Conservation (phyloP, 1,140 invertebrate species). For the Stegodyphus mimosarum region DNA sequence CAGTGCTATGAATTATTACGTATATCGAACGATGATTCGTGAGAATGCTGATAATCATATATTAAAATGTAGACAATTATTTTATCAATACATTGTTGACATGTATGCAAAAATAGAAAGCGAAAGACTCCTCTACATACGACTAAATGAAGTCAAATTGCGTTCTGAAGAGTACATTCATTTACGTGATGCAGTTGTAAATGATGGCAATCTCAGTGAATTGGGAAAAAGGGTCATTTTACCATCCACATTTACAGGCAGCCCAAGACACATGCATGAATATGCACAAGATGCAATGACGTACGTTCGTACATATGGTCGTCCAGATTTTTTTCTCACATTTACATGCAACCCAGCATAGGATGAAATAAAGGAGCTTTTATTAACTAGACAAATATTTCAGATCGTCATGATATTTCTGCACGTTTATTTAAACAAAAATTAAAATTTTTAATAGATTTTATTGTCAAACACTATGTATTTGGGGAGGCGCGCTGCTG, state of each 20-base stretch:
- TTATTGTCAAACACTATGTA: slow-evolving; percentile 58
- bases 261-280: slow-evolving; percentile 53
- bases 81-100: slow-evolving; percentile 5
- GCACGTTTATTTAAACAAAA: slow-evolving; percentile 33
- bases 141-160: slow-evolving; percentile 63
- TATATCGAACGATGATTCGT: slow-evolving; percentile 5
- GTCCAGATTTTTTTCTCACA: slow-evolving; percentile 69
- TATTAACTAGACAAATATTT: slow-evolving; percentile 40
- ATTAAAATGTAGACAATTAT: slow-evolving; percentile 4
- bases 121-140: slow-evolving; percentile 64
- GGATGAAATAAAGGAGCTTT: slow-evolving; percentile 45
- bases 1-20: slow-evolving; percentile 2
- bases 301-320: slow-evolving; percentile 65
- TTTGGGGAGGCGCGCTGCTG: slow-evolving; percentile 59
- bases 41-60: background rate
- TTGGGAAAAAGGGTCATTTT: no score
- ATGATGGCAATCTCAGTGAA: no score
- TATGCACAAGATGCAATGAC: slow-evolving; percentile 66
- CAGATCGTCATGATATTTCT: slow-evolving; percentile 37
- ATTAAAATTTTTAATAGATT: slow-evolving; percentile 18
- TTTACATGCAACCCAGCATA: slow-evolving; percentile 61
- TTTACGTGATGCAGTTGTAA: slow-evolving; percentile 61
- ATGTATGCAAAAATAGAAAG: slow-evolving; percentile 63
- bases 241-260: slow-evolving; percentile 43
- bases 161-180: slow-evolving; percentile 63